Evolutionary conservation across 2,797 vertebrate species (phyloP), one percentile per base, ranked within the genome.

Genomic region (Dipus sagitta): DNA sequence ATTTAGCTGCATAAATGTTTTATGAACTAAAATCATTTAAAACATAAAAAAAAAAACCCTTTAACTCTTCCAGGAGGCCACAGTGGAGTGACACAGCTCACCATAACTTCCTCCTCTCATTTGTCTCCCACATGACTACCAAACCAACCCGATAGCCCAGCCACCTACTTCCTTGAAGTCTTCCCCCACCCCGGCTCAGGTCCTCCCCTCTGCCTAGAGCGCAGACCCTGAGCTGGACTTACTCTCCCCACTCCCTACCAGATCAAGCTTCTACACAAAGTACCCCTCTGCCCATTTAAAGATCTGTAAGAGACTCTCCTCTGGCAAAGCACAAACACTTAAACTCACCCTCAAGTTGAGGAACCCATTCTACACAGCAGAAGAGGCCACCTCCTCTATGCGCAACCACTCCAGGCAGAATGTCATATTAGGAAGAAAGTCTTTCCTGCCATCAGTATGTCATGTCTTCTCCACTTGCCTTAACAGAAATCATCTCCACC

Each of bases 61-160:
- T 86, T 34, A 64, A 58, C 24, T 54, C 26, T 32, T 58, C 52
- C 13, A 65, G 14, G 20, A 32, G 15, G 3, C 47, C 38, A 17
- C 28, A 2, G 2, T 54, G 15, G 12, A 11, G 12, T 21, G 2
- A 60, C 0, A 32, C 20, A 15, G 8, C 11, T 10, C 0, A 20
- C 32, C 18, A 14, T 6, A 0, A 26, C 62, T 10, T 68, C 52
- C 77, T 68, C 17, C 28, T 24, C 32, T 3, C 32, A 32, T 11
- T 68, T 23, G 26, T 54, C 34, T 78, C 67, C 21, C 23, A 34
- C 30, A 23, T 54, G 12, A n/a, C n/a, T 13, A n/a, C 58, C 62
- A 32, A 21, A 52, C 6, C 26, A 78, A 54, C 58, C 30, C 26
- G 5, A 30, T 4, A 1, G 74, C 10, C 47, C 20, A 10, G 30